Conservation (phyloP, 2,888 invertebrate genomes). For the Protodeltote pygarga region DNA sequence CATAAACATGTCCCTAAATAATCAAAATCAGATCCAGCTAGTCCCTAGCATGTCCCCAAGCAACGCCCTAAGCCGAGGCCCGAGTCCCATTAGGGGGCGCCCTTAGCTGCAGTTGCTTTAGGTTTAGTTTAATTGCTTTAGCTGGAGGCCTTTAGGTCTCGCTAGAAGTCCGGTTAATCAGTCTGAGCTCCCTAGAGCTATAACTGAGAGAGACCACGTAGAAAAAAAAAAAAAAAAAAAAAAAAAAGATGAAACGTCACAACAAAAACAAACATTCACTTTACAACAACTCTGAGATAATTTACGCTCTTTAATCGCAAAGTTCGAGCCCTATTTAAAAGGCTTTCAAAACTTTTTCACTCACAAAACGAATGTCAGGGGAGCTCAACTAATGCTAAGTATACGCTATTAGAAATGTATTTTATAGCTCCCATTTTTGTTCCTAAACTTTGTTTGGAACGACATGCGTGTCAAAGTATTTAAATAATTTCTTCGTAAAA, state of each 20-base stretch:
- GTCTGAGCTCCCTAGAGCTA: too few species aligned
- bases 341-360: slow-evolving; percentile 2
- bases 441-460: slow-evolving; percentile 13
- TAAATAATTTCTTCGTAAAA: slow-evolving; percentile 30
- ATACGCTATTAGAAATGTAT: background rate
- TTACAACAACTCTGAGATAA: slow-evolving; percentile 5
- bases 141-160: too few species aligned
- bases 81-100: too few species aligned
- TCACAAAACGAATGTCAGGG: slow-evolving; percentile 7
- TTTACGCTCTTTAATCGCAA: slow-evolving; percentile 12
- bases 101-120: too few species aligned
- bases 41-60: too few species aligned
- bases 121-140: too few species aligned
- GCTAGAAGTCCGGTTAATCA: too few species aligned
- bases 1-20: too few species aligned
- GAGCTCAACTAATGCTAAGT: slow-evolving; percentile 4
- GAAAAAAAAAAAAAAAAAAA: background rate
- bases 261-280: slow-evolving; percentile 7
- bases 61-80: too few species aligned
- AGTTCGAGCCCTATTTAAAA: slow-evolving; percentile 10
- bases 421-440: slow-evolving; percentile 8
- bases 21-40: too few species aligned
- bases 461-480: slow-evolving; percentile 13
- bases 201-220: too few species aligned
- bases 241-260: background rate